Evolutionary conservation across 2,797 vertebrate genomes (phyloP), one percentile per base, ranked within the genome.

Genomic region (Acanthurus leucopareius): DNA sequence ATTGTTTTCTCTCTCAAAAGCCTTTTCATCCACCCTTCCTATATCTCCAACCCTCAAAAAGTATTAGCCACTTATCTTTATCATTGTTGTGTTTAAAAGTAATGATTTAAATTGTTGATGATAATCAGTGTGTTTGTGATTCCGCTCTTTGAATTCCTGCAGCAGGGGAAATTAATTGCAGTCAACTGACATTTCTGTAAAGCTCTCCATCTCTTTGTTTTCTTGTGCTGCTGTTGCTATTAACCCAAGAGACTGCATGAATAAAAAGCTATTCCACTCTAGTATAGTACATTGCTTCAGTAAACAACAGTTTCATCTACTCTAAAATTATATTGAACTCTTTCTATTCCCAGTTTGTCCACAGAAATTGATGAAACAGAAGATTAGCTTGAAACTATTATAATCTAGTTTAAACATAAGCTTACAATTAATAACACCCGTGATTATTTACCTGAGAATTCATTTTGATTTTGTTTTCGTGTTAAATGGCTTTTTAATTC

Each of bases 141-240:
- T 20, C 66, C 52, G 32, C 61, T 78, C 42, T 86, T 82, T 81
- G 48, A 88, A 81, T 74, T 75, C 17, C 16, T 82, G 63, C 73
- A 73, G 53, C 79, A 61, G 59, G 75, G 68, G 84, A 85, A 87
- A 91, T 87, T 77, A 89, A 80, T 81, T 88, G 64, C 60, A 77
- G 52, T 87, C 65, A 78, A 81, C 65, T 79, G 80, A 86, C 69
- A 83, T 80, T 84, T 88, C 74, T 69, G 58, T 64, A 84, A 86
- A 79, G 72, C 61, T 78, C 54, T 82, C 72, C 59, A 71, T 88
- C 75, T 65, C 69, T 85, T 77, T 75, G 61, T 80, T 85, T 82
- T 75, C 60, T 69, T 64, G 28, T 32, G 66, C 54, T 67, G 54
- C 56, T 80, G 62, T 63, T 73, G 54, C 49, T 57, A 54, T 80